Conservation (phyloP, 2,797 vertebrate species). For the Margarornis squamiger region DNA sequence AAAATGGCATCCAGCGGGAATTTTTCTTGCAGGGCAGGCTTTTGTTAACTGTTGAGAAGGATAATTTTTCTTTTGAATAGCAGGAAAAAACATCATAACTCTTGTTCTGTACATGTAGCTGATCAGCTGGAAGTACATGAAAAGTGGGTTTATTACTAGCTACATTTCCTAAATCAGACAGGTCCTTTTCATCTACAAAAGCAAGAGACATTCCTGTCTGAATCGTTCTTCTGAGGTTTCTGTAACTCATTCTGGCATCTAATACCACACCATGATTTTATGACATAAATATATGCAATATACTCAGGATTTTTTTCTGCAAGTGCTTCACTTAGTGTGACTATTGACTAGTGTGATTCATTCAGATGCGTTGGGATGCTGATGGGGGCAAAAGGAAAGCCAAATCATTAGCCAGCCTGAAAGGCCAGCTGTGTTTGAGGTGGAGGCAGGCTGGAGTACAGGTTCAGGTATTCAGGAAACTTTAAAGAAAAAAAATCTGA, state of each 20-base stretch:
- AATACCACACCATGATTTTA: neutral
- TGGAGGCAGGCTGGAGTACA: neutral
- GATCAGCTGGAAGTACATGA: neutral
- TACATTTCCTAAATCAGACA: neutral
- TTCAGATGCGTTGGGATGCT: neutral
- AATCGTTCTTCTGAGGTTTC: neutral
- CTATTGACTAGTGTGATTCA: neutral
- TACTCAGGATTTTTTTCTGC: neutral
- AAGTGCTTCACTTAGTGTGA: neutral
- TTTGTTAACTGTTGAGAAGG: neutral
- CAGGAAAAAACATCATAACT: neutral
- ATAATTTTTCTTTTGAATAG: neutral
- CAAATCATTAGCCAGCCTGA: fast-evolving
- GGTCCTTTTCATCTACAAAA: neutral
- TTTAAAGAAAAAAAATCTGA: neutral
- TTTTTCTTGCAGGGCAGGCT: neutral
- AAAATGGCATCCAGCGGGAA: neutral
- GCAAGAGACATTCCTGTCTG: neutral
- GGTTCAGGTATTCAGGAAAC: neutral
- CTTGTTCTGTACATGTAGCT: neutral
- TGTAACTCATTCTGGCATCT: neutral
- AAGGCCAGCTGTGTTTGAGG: neutral
- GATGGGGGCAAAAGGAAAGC: neutral
- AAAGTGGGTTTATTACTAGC: neutral
- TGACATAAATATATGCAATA: neutral